Evolutionary conservation across 2,888 invertebrate genomes (phyloP).

Genomic region (Deroplatys truncata): DNA sequence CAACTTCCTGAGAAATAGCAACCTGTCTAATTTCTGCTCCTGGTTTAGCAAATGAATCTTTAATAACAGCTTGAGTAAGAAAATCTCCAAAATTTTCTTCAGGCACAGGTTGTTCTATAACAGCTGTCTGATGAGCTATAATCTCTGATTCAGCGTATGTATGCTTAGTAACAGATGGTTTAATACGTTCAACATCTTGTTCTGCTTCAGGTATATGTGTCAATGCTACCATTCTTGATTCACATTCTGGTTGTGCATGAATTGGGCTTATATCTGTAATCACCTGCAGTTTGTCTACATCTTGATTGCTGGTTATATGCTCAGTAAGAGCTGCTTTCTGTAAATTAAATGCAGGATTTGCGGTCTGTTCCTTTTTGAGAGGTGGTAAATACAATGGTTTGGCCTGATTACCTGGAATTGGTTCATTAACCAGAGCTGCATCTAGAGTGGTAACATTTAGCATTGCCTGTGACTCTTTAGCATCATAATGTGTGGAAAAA

Average conservation of each 20-base stretch:
- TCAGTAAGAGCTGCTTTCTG: conserved; percentile 17
- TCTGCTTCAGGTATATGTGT: conserved; percentile 20
- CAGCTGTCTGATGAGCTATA: conserved; percentile 10
- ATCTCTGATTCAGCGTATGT: conserved; percentile 14
- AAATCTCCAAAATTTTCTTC: conserved; percentile 19
- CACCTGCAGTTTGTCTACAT: neutral
- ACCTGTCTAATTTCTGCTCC: conserved; percentile 8
- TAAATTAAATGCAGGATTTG: conserved; percentile 7
- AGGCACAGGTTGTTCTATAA: conserved; percentile 10
- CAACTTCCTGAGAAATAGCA: conserved; percentile 13
- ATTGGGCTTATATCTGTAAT: neutral
- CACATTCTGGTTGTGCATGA: conserved; percentile 15
- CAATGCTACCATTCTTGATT: neutral
- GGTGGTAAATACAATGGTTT: conserved; percentile 8
- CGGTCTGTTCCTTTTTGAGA: conserved; percentile 12
- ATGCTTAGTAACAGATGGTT: neutral
- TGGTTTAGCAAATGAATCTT: conserved; percentile 10
- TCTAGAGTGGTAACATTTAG: conserved; percentile 19
- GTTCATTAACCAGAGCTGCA: conserved; percentile 20
- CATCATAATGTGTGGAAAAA: conserved; percentile 3
- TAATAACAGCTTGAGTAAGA: neutral
- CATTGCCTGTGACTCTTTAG: conserved; percentile 21
- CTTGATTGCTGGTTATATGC: neutral
- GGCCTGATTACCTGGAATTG: conserved; percentile 19
- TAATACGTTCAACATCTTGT: neutral